Percentiles rank a stretch among this genome's conserved stretches.
phyloP scores from a whole-genome alignment of 2,888 invertebrate genomes.

The Stegana nigrithorax region DNA sequence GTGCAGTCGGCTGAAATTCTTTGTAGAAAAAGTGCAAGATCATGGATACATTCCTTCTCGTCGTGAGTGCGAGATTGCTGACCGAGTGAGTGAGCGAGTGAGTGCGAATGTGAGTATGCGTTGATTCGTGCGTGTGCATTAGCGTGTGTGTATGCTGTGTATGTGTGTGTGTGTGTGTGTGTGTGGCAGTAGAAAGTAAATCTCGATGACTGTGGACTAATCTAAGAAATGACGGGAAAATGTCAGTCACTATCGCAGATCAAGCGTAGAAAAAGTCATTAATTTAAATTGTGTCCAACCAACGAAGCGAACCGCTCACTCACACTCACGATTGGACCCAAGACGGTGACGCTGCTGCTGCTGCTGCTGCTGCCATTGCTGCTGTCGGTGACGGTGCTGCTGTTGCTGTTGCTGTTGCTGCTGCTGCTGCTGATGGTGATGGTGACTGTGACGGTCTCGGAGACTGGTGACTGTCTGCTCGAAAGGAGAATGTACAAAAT shows the following conservation, averaged over 20 bases:
- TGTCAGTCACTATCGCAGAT: slow-evolving; percentile 60
- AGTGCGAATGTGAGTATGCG: no score
- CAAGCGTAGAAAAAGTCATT: slow-evolving; percentile 63
- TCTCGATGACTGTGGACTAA: slow-evolving; percentile 56
- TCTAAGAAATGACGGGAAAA: slow-evolving; percentile 53
- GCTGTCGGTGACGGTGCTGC: no score
- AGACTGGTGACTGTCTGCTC: background rate
- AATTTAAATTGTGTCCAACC: slow-evolving; percentile 63
- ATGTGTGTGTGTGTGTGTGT: slow-evolving; percentile 25
- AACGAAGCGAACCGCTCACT: no score
- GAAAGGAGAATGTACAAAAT: background rate
- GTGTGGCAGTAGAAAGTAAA: slow-evolving; percentile 51
- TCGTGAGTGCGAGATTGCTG: background rate
- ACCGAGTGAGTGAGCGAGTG: background rate
- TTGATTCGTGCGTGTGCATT: no score
- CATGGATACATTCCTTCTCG: no score
- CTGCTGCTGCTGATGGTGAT: no score
- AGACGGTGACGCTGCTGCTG: no score
- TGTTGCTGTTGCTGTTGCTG: no score
- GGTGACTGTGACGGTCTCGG: no score
- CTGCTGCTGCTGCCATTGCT: no score
- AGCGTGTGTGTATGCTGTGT: no score
- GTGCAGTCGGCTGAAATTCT: background rate
- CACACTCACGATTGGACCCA: no score
- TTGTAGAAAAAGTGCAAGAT: slow-evolving; percentile 1